These are phyloP conservation scores for Antigone vipio DNA, from an alignment of 2,113 vertebrate genomes.

Conservation along the genomic window DNA sequence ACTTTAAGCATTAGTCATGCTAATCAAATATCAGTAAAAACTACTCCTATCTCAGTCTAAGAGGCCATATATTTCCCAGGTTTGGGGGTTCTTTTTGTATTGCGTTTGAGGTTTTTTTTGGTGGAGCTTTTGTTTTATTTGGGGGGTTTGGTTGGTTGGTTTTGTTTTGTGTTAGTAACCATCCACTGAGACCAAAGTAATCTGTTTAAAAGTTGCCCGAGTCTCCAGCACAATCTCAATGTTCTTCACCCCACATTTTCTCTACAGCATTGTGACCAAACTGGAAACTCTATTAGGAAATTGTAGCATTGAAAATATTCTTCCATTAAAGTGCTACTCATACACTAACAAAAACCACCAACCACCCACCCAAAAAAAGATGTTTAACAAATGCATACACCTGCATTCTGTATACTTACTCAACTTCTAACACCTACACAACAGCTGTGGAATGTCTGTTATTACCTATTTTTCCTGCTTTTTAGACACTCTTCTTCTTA, in stretches of 20 bases:
- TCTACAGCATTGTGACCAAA: not conserved
- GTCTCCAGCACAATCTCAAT: not conserved
- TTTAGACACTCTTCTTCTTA: not conserved
- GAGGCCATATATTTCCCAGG: not conserved
- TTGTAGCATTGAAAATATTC: not conserved
- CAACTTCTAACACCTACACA: not conserved
- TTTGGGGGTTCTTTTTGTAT: not conserved
- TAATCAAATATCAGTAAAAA: not conserved
- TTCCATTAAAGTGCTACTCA: not conserved
- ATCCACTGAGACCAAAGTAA: not conserved
- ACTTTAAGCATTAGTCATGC: not conserved
- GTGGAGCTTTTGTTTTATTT: not conserved
- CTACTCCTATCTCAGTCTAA: not conserved
- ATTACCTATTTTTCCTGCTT: not conserved
- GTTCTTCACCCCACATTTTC: not conserved
- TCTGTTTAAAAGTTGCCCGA: not conserved
- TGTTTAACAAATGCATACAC: not conserved
- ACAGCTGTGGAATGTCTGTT: conserved; percentile 5
- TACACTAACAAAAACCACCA: not conserved
- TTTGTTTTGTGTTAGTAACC: not conserved
- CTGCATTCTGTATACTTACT: not conserved
- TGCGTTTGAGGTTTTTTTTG: rapidly evolving
- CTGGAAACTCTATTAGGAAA: not conserved
- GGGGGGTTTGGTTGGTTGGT: not conserved
- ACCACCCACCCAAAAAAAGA: not conserved